Evolutionary conservation across 2,888 invertebrate species (phyloP).

Genomic region (Ceratothoa steindachneri): DNA sequence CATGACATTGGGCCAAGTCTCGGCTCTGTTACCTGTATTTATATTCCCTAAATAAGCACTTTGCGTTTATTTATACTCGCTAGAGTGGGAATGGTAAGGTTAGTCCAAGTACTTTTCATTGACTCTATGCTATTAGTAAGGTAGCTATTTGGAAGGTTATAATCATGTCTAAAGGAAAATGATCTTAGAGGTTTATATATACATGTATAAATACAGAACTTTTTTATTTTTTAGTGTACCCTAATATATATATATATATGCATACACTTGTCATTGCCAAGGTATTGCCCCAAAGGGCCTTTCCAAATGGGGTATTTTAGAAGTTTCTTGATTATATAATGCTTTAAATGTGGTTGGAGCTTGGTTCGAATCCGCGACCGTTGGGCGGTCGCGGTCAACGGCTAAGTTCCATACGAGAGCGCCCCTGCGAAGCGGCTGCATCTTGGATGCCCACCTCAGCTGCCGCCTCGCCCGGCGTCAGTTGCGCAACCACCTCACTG

Average conservation of each 20-base stretch:
- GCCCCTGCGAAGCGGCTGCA: too few species aligned
- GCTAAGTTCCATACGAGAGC: neutral
- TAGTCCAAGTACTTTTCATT: too few species aligned
- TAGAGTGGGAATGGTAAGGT: too few species aligned
- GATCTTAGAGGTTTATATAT: neutral
- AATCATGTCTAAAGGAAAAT: neutral
- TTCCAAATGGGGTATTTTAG: neutral
- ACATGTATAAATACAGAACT: neutral
- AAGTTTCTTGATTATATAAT: neutral
- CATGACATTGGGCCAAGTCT: too few species aligned
- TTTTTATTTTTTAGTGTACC: neutral
- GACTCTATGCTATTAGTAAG: too few species aligned
- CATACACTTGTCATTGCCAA: neutral
- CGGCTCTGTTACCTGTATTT: too few species aligned
- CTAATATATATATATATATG: constrained; percentile 6
- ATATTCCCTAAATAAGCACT: too few species aligned
- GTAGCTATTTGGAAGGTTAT: neutral
- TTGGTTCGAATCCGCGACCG: neutral
- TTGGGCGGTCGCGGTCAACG: neutral
- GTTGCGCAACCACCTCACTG: constrained; percentile 2
- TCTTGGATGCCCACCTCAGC: neutral
- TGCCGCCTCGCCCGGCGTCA: constrained; percentile 2
- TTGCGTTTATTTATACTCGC: too few species aligned
- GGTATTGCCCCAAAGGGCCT: neutral
- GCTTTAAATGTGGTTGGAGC: neutral